These are phyloP conservation scores for Ammodytes marinus DNA, from an alignment of 2,113 vertebrate genomes.

Conservation along the genomic window DNA sequence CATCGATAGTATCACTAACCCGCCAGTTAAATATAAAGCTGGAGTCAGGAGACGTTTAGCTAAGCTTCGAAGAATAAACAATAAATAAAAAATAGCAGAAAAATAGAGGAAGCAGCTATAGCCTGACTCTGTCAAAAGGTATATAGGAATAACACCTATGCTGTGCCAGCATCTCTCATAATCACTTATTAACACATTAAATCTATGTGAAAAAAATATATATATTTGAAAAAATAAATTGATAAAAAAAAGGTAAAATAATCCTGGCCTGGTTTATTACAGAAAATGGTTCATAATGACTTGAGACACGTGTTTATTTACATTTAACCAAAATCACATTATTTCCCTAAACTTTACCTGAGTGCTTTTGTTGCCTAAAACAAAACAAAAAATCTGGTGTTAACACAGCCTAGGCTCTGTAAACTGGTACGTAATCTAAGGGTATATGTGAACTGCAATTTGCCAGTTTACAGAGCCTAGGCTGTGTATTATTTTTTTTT, in stretches of 20 bases:
- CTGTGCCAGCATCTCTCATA: not conserved
- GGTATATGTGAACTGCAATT: no score
- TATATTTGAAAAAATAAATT: no score
- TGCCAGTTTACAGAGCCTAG: no score
- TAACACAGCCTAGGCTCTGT: no score
- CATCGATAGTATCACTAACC: not conserved
- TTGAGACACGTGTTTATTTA: not conserved
- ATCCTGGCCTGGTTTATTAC: not conserved
- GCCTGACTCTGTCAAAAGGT: not conserved
- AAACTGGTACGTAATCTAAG: no score
- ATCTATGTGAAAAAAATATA: not conserved
- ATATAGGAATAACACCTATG: not conserved
- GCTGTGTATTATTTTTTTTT: no score
- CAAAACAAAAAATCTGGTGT: no score
- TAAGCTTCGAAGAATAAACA: constrained; percentile 14
- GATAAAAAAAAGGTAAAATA: no score
- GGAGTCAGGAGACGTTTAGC: not conserved
- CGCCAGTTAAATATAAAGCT: not conserved
- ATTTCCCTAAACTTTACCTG: not conserved
- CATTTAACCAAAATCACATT: not conserved
- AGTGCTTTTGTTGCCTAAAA: no score
- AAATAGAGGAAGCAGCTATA: not conserved
- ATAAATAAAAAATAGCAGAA: not conserved
- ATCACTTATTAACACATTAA: not conserved
- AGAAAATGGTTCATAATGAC: not conserved